Evolutionary conservation across 2,888 invertebrate genomes (phyloP).

Genomic region (Pachliopta kotzebuea): DNA sequence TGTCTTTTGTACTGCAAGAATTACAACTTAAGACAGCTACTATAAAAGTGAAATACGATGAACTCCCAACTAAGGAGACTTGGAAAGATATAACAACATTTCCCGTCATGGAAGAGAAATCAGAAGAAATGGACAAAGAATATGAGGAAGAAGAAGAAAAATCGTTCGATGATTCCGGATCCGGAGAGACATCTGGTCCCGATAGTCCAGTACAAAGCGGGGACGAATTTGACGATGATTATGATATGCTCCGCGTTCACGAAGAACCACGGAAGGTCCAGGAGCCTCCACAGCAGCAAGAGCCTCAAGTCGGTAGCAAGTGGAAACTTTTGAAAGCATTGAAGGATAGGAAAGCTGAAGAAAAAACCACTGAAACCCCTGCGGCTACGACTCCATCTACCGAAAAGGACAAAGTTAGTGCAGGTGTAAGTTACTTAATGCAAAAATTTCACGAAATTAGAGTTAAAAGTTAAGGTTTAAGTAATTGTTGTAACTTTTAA

Average conservation of each 20-base stretch:
- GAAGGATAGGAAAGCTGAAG: slow-evolving; percentile 94
- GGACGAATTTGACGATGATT: slow-evolving; percentile 85
- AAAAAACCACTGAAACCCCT: slow-evolving; percentile 86
- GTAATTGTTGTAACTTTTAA: neutral
- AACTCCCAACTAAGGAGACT: slow-evolving; percentile 58
- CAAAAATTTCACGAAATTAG: slow-evolving; percentile 85
- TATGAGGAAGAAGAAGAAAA: slow-evolving; percentile 69
- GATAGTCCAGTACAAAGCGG: slow-evolving; percentile 90
- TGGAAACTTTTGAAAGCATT: slow-evolving; percentile 95
- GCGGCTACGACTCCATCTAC: slow-evolving; percentile 81
- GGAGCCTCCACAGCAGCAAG: slow-evolving; percentile 65
- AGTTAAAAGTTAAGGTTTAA: slow-evolving; percentile 78
- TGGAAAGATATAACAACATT: slow-evolving; percentile 76
- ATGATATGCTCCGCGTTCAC: slow-evolving; percentile 76
- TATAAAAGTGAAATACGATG: slow-evolving; percentile 66
- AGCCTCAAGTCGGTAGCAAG: slow-evolving; percentile 87
- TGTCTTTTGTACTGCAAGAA: slow-evolving; percentile 90
- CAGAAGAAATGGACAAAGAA: slow-evolving; percentile 57
- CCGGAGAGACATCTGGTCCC: slow-evolving; percentile 93
- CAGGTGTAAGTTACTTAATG: slow-evolving; percentile 83
- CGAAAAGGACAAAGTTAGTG: slow-evolving; percentile 85
- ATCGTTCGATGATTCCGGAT: slow-evolving; percentile 82
- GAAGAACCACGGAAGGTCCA: slow-evolving; percentile 49
- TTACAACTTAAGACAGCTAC: slow-evolving; percentile 84
- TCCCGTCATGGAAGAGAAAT: slow-evolving; percentile 69